A percentile compares a stretch with the other conserved stretches of the same genome.
phyloP scores from a whole-genome alignment of 2,797 vertebrate species.

The Melanotaenia trifasciata region DNA sequence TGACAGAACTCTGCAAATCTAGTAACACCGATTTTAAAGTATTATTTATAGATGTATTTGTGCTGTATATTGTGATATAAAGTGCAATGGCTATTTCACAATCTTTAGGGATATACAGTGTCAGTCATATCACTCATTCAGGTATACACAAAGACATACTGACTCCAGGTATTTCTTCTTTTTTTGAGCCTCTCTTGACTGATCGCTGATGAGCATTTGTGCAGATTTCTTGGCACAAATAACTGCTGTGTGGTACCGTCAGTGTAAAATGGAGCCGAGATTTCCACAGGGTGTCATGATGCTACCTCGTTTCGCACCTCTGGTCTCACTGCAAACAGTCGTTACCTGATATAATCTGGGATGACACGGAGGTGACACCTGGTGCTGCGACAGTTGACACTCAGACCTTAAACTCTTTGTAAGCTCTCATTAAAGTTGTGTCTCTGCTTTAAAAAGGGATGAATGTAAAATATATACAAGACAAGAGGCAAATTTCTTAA shows the following conservation, averaged over 20 bases:
- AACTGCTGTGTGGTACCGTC: slow-evolving; percentile 53
- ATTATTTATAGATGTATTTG: slow-evolving; percentile 82
- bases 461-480: slow-evolving; percentile 44
- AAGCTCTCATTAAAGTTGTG: slow-evolving; percentile 33
- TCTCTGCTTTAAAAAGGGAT: slow-evolving; percentile 68
- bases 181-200: slow-evolving; percentile 47
- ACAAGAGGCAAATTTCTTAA: slow-evolving; percentile 49
- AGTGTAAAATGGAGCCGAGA: slow-evolving; percentile 16
- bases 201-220: slow-evolving; percentile 30
- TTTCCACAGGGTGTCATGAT: slow-evolving; percentile 58
- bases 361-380: slow-evolving; percentile 55
- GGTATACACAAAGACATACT: slow-evolving; percentile 55
- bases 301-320: slow-evolving; percentile 87
- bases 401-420: slow-evolving; percentile 14
- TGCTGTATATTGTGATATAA: slow-evolving; percentile 80
- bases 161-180: slow-evolving; percentile 52
- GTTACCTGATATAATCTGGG: slow-evolving; percentile 75
- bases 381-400: slow-evolving; percentile 61
- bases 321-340: slow-evolving; percentile 82
- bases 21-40: slow-evolving; percentile 53
- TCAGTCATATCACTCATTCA: slow-evolving; percentile 63
- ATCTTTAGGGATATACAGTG: slow-evolving; percentile 38
- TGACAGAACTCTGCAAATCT: slow-evolving; percentile 47
- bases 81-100: slow-evolving; percentile 74
- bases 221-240: slow-evolving; percentile 26